Conservation (phyloP, 2,888 invertebrate species). For the Flabesymbios commensalis region DNA sequence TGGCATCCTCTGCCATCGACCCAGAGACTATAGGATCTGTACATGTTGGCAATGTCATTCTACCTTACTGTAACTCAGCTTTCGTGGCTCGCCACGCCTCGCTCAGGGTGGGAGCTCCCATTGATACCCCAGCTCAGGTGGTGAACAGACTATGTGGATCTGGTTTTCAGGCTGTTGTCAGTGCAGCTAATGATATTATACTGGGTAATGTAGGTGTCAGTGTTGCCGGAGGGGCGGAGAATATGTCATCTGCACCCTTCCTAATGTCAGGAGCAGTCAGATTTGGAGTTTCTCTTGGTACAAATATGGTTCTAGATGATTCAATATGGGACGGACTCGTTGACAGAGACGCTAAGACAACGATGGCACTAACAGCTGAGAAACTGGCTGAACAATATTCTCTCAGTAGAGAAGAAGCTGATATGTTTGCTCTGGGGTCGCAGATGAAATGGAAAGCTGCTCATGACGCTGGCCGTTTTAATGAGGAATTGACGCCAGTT, state of each 20-base stretch:
- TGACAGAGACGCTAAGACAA: conserved; percentile 85
- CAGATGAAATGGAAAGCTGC: conserved; percentile 80
- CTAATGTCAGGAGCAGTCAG: conserved; percentile 77
- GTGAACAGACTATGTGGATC: conserved; percentile 96
- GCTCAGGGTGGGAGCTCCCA: conserved; percentile 81
- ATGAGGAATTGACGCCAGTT: conserved; percentile 86
- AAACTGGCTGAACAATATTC: conserved; percentile 59
- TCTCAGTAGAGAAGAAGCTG: conserved; percentile 64
- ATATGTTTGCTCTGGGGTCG: conserved; percentile 81
- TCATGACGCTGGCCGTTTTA: conserved; percentile 80
- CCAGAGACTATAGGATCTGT: conserved; percentile 88
- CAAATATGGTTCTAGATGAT: conserved; percentile 74
- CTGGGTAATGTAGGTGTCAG: conserved; percentile 83
- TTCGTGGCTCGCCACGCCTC: conserved; percentile 85
- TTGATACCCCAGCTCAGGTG: conserved; percentile 76
- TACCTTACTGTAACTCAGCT: conserved; percentile 76
- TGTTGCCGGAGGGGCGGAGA: conserved; percentile 90
- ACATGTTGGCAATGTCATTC: conserved; percentile 80
- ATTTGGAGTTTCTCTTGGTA: conserved; percentile 85
- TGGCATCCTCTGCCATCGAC: conserved; percentile 65
- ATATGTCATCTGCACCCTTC: conserved; percentile 92
- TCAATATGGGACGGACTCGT: conserved; percentile 85
- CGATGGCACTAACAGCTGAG: conserved; percentile 86
- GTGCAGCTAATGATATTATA: conserved; percentile 80
- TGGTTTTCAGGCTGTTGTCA: conserved; percentile 93